Evolutionary conservation across 1,140 invertebrate species (phyloP).

Genomic region (Hyles vespertilio): DNA sequence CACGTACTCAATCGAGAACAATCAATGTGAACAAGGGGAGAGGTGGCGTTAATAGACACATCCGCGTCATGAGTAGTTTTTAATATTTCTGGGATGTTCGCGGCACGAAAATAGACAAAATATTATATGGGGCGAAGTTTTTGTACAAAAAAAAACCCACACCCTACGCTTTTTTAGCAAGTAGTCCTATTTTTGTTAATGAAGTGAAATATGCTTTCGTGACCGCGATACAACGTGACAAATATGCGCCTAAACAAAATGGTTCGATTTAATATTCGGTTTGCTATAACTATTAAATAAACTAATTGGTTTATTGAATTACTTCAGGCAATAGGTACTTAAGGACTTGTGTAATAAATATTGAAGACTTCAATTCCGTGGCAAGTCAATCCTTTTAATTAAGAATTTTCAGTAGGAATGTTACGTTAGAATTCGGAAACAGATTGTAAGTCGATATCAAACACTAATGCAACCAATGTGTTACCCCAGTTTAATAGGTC

Average conservation of each 20-base stretch:
- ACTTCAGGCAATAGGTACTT: too few species aligned
- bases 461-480: too few species aligned
- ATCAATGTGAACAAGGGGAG: constrained; percentile 42
- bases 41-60: constrained; percentile 60
- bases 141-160: constrained; percentile 21
- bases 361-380: too few species aligned
- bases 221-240: too few species aligned
- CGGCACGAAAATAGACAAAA: constrained; percentile 46
- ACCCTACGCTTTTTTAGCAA: constrained; percentile 24
- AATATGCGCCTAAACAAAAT: too few species aligned
- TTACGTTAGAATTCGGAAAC: too few species aligned
- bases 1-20: constrained; percentile 43
- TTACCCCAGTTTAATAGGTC: too few species aligned
- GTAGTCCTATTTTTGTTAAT: constrained; percentile 24
- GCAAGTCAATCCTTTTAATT: not conserved
- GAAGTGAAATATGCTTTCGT: not conserved
- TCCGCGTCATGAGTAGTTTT: constrained; percentile 63
- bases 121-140: constrained; percentile 45
- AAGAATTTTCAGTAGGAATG: not conserved
- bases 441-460: too few species aligned
- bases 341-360: too few species aligned
- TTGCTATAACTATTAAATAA: too few species aligned
- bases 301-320: too few species aligned
- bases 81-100: constrained; percentile 62
- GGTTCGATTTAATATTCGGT: too few species aligned